Evolutionary conservation across 2,888 invertebrate genomes (phyloP).

Genomic region (Ferrisia virgata): DNA sequence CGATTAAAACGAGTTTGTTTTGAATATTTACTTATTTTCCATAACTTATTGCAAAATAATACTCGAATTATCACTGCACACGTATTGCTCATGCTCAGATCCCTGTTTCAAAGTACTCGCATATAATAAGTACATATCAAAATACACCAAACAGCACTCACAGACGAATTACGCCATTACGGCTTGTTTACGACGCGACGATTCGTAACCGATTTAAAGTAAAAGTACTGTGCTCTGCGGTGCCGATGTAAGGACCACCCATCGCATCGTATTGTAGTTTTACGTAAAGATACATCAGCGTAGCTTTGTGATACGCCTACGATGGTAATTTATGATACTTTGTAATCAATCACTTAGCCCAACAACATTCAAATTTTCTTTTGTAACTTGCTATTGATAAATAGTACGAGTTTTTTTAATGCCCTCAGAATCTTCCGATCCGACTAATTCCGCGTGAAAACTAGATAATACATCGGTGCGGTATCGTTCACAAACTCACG

Average conservation of each 20-base stretch:
- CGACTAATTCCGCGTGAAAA: conserved; percentile 1
- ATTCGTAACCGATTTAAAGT: not conserved
- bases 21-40: too few species aligned
- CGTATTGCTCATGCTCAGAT: not conserved
- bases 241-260: not conserved
- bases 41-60: too few species aligned
- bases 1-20: too few species aligned
- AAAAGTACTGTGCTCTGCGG: not conserved
- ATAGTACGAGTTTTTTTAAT: not conserved
- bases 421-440: not conserved
- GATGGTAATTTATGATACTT: not conserved
- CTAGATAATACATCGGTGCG: not conserved
- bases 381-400: not conserved
- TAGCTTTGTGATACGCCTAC: not conserved
- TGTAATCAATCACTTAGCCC: conserved; percentile 24
- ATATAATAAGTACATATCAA: not conserved
- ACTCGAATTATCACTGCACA: too few species aligned
- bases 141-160: not conserved
- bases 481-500: not conserved
- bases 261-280: not conserved
- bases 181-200: not conserved
- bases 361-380: not conserved
- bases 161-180: not conserved
- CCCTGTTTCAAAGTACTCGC: not conserved
- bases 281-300: too few species aligned